These are phyloP conservation scores for Masnerella sp. DNA, from an alignment of 2,888 invertebrate species.

Conservation along the genomic window DNA sequence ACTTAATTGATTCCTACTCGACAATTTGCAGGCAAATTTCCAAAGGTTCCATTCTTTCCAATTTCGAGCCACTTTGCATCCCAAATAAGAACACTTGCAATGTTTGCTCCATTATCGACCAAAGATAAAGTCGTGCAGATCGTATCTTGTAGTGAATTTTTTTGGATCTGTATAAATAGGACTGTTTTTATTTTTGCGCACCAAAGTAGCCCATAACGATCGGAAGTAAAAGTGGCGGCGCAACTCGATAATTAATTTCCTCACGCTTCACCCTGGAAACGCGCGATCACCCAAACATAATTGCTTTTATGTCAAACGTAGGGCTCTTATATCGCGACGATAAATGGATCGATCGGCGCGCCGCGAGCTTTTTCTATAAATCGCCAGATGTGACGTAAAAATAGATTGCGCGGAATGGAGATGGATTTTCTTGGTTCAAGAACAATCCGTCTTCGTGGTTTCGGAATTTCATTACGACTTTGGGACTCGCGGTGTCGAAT, in stretches of 20 bases:
- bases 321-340: neutral
- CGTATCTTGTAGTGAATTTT: neutral
- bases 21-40: too few relatives aligned
- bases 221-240: too few relatives aligned
- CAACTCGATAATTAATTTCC: constrained; percentile 10
- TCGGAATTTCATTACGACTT: too few relatives aligned
- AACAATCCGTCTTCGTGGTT: too few relatives aligned
- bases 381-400: too few relatives aligned
- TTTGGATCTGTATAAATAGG: neutral
- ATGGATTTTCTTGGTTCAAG: too few relatives aligned
- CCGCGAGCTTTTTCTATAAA: too few relatives aligned
- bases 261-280: constrained; percentile 7
- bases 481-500: too few relatives aligned
- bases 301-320: constrained; percentile 8
- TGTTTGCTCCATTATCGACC: neutral
- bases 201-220: too few relatives aligned
- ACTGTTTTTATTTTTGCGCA: neutral
- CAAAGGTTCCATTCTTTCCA: neutral
- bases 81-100: neutral
- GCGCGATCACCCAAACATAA: constrained; percentile 17
- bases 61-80: constrained; percentile 1
- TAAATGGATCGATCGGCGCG: constrained; percentile 6
- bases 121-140: neutral
- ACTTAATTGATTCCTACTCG: constrained; percentile 2
- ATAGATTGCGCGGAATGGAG: too few relatives aligned